Evolutionary conservation across 1,140 invertebrate species (phyloP), one percentile per base, ranked within the genome.

Genomic region (Megalopta genalis): DNA sequence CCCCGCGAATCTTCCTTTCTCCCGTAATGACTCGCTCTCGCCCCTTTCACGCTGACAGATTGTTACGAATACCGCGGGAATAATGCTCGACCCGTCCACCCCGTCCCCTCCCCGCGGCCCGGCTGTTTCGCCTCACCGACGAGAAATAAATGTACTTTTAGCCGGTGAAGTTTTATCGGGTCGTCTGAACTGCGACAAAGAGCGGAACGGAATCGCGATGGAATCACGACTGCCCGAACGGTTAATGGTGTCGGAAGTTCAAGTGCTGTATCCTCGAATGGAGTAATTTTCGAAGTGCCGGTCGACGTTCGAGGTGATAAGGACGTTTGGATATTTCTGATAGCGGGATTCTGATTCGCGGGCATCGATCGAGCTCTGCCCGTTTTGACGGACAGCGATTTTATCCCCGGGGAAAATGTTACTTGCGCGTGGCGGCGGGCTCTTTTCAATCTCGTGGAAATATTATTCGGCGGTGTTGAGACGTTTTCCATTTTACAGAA

Each of bases 21-120:
- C 57, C 10, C 54, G 57, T 14, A 73, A 73, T 46, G 59, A 73
- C 60, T 73, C n/a, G n/a, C 59, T 18, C 59, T 27, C 39, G 18
- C 21, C 59, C 21, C 70, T 46, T 72, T 62, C 69, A 72, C 25
- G 39, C 39, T 63, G 59, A 62, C 70, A 63, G 59, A 72, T 72
- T 72, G 39, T 49, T 63, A 72, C 27, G 70, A 72, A 73, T 73
- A 39, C 70, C 16, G 25, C 23, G 25, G 25, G 66, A 54, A 68
- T 68, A 68, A 68, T 68, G 49, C 37, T 2, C 16, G 0, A 7
- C 4, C 27, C 59, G 23, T 1, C 18, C 8, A 16, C 49, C 60
- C n/a, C 39, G 3, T 10, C n/a, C 2, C 32, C 16, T 12, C n/a
- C 54, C 52, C 8, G 16, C 1, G 2, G 16, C 6, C 16, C 49